Evolutionary conservation across 2,888 invertebrate genomes (phyloP).

Genomic region (Oscheius sp.): DNA sequence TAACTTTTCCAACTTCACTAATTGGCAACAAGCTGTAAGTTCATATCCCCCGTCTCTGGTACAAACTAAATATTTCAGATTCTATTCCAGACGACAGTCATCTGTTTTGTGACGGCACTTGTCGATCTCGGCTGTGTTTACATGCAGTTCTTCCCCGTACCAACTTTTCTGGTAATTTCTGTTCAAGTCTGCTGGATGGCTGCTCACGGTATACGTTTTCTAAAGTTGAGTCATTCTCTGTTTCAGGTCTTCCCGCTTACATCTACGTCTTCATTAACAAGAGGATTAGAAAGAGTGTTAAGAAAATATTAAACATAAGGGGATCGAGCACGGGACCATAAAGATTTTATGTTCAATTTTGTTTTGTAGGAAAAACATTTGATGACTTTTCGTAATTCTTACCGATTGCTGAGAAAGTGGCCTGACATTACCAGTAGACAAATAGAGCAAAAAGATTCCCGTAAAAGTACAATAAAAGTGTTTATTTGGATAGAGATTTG

Average conservation of each 20-base stretch:
- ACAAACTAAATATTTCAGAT: background rate
- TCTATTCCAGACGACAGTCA: background rate
- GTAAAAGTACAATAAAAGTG: too few species aligned
- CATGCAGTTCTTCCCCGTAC: slow-evolving; percentile 10
- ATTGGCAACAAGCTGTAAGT: background rate
- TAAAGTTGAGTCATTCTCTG: background rate
- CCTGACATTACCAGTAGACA: too few species aligned
- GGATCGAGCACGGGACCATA: too few species aligned
- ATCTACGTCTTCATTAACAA: slow-evolving; percentile 18
- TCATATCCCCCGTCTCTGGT: background rate
- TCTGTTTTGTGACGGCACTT: slow-evolving; percentile 5
- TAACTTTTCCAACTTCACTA: background rate
- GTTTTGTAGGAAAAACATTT: too few species aligned
- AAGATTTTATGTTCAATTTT: too few species aligned
- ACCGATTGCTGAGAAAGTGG: too few species aligned
- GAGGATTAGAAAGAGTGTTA: background rate
- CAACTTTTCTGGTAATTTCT: background rate
- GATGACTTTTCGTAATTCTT: too few species aligned
- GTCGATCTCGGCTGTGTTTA: slow-evolving; percentile 25
- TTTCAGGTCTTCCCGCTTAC: slow-evolving; percentile 16
- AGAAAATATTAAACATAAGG: background rate
- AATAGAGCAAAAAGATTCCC: too few species aligned
- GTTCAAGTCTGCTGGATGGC: slow-evolving; percentile 1
- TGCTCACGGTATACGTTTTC: background rate
- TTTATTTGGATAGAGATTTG: too few species aligned